Base-by-base conservation (phyloP, 1,140 invertebrate genomes). In the Oreohelix idahoensis region DNA sequence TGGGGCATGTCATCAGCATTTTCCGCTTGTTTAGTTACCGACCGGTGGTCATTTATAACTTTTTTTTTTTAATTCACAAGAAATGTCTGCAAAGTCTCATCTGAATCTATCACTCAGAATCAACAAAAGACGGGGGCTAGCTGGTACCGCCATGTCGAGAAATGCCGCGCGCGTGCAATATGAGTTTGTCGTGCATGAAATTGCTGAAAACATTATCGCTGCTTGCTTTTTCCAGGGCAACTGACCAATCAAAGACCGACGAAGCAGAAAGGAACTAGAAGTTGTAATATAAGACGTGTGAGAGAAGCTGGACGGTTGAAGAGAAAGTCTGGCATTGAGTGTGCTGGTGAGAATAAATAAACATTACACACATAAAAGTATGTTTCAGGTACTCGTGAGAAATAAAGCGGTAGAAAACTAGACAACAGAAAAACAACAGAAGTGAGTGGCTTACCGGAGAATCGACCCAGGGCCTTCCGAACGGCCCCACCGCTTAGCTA, bases 181-280 rank as follows among this genome's bases (percentile, higher is more conserved):
- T 42, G 71, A 73, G 36, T 29, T 26, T 26, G 20, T 15, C 23
- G 4, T 0, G 36, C 36, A 23, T 73, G 38, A 39, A 73, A 39
- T 73, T 73, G 38, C 71, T 45, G 71, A 42, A 73, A 73, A 26
- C 23, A 8, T 45, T 29, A 42, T 73, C 38, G 39, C 36, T 42
- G 11, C 20, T 26, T 39, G 71, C 71, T 45, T 39, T 73, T 42
- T 73, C 71, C 71, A 29, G 71, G 38, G 39, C 71, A 73, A 73
- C 71, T 73, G 71, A 73, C 71, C 71, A 73, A 73, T 32, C 11
- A 45, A 73, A 73, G 71, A 38, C 71, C 71, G 39, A 73, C 42
- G 71, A 29, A 45, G 71, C 71, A 23, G 39, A 45, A 2, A 66
- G n/a, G 32, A 66, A 32, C 63, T 10, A 66, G 63, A 32, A 66